These are phyloP conservation scores for Lepidurus packardi DNA, from an alignment of 1,140 invertebrate genomes.

Conservation along the genomic window DNA sequence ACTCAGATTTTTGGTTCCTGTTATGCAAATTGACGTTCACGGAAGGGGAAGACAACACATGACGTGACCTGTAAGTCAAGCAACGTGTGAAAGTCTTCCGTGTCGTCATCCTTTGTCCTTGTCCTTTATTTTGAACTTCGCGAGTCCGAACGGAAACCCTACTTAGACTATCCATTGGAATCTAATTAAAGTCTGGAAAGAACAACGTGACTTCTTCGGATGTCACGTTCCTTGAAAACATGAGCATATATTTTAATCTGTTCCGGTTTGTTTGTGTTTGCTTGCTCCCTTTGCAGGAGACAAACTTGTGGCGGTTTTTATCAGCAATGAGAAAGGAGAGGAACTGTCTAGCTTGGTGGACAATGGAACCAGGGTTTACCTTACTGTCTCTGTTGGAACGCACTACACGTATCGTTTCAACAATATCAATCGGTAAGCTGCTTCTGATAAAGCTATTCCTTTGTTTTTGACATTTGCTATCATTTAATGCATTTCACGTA, in stretches of 20 bases:
- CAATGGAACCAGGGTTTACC: slow-evolving; percentile 57
- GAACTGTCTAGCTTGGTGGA: slow-evolving; percentile 61
- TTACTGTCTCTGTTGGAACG: slow-evolving; percentile 59
- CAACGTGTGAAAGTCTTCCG: slow-evolving; percentile 34
- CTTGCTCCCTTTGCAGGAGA: slow-evolving; percentile 41
- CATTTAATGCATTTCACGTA: neutral
- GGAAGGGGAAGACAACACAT: neutral
- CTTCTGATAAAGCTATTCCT: neutral
- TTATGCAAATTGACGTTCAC: slow-evolving; percentile 11
- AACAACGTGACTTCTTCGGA: neutral
- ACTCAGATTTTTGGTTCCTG: neutral
- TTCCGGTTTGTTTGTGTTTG: neutral
- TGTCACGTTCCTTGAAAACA: neutral
- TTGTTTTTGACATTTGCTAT: neutral
- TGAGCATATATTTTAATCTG: neutral
- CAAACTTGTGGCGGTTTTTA: slow-evolving; percentile 72
- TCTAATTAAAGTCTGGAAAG: neutral
- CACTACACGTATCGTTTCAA: slow-evolving; percentile 50
- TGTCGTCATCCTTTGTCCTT: neutral
- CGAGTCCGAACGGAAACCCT: neutral
- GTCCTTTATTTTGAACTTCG: neutral
- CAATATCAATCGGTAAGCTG: slow-evolving; percentile 58
- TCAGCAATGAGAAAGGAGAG: slow-evolving; percentile 65
- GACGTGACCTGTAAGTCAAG: slow-evolving; percentile 34
- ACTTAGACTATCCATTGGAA: neutral